A percentile compares a stretch with the other conserved stretches of the same genome.
These are phyloP conservation scores for Agrotis ipsilon DNA, from an alignment of 2,888 invertebrate genomes.

Conservation along the genomic window DNA sequence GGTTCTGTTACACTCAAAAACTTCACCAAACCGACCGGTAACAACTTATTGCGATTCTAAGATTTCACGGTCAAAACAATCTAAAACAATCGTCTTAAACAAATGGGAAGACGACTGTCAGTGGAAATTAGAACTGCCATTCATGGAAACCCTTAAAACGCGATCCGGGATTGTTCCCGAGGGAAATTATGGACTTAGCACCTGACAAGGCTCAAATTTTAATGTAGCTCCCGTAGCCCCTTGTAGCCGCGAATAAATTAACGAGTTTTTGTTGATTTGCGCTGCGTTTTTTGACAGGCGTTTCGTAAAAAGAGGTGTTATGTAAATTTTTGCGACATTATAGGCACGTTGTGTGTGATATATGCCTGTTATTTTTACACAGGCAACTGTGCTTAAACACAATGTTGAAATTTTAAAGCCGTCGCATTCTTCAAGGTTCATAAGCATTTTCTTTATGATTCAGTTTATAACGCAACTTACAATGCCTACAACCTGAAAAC, in stretches of 20 bases:
- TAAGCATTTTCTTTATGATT: not conserved
- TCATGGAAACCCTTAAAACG: slow-evolving; percentile 89
- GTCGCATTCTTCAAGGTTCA: not conserved
- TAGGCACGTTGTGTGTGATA: no score
- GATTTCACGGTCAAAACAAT: slow-evolving; percentile 75
- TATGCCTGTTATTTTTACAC: not conserved
- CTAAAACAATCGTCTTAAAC: slow-evolving; percentile 68
- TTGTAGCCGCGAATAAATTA: slow-evolving; percentile 87
- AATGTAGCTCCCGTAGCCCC: slow-evolving; percentile 82
- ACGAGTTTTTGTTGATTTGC: slow-evolving; percentile 79
- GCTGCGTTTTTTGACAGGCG: slow-evolving; percentile 69
- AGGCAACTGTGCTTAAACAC: not conserved
- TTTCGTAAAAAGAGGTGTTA: slow-evolving; percentile 35
- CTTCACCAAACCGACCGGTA: not conserved
- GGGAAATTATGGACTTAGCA: slow-evolving; percentile 91
- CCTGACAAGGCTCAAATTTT: slow-evolving; percentile 91
- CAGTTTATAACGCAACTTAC: not conserved
- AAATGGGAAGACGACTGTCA: slow-evolving; percentile 72
- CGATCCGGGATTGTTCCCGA: slow-evolving; percentile 86
- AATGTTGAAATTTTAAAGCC: not conserved
- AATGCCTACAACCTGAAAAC: not conserved
- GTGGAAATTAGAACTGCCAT: slow-evolving; percentile 86
- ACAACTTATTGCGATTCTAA: slow-evolving; percentile 50
- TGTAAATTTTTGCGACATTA: slow-evolving; percentile 4
- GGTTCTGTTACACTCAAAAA: no score